Base-by-base conservation (phyloP, 1,140 invertebrate genomes). In the Temnothorax nylanderi region DNA sequence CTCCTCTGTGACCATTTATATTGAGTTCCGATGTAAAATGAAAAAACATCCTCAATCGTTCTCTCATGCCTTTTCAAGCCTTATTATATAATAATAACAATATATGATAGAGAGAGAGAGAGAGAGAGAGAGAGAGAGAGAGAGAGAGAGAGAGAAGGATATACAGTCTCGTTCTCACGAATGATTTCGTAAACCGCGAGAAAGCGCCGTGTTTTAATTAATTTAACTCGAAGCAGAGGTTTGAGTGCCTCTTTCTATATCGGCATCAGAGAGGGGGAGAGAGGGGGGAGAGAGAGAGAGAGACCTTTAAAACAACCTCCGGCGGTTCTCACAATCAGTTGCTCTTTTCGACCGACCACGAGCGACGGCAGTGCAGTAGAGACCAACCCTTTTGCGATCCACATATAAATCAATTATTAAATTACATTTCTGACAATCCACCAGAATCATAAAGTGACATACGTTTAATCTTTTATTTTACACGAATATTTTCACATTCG, bases 121-220 rank as follows among this genome's bases (percentile, higher is more conserved):
- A 5, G 4, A 60, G 11, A 5, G 18, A 44, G 41, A 41, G 41
- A 41, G 41, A 41, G 7, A 41, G 41, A 41, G 16, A 18, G 8
- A 18, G 2, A 7, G 7, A 32, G n/a, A 44, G 5, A 56, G 26
- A 26, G 5, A 3, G 6, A 7, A 5, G 0, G 7, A 34, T 51
- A 5, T n/a, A 34, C 11, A 5, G 41, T 47, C 18, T 21, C 6
- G 67, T 58, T 62, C 7, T 11, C 44, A 58, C 34, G 1, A 44
- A 54, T 44, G 18, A 75, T 84, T 85, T 54, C 18, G 69, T 87
- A 84, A 75, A 64, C n/a, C 32, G 13, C 34, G 34, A 85, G 69
- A 75, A 67, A 62, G 75, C 34, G 32, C 32, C 8, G 47, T 26
- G 41, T 65, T 60, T 87, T 87, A 85, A 87, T 87, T 87, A 87